Base-by-base conservation (phyloP, 2,888 invertebrate species). In the Lepidonotus clava region DNA sequence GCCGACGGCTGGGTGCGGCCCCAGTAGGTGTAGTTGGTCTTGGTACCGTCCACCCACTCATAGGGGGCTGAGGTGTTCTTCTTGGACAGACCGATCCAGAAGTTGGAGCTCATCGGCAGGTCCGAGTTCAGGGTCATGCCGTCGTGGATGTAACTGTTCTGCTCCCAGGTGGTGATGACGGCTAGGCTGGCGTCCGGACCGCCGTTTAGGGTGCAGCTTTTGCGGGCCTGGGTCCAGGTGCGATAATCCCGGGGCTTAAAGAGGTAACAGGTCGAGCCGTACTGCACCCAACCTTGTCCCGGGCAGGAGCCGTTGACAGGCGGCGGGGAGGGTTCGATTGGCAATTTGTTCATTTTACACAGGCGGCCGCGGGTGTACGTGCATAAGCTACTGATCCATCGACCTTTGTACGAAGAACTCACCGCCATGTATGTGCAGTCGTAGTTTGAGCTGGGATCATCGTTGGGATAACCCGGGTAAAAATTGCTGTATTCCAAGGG, bases 221-320 rank as follows among this genome's bases (percentile, higher is more conserved):
- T 32, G 21, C 53, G 28, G 21, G 88, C 88, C 67, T 83, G 40
- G 8, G 80, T 83, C 88, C 88, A 88, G 14, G 88, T 83, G 32
- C 32, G n/a, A 24, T 32, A 85, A 66, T 24, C 41, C 41, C 85
- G 80, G 4, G 87, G 86, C 36, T 66, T 76, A 71, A 85, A 88
- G n/a, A 87, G 71, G 56, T 87, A 87, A 61, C 88, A 88, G 83
- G 61, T 66, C 21, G 38, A 36, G 5, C 88, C 88, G 61, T 88
- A 87, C 4, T 56, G 66, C 28, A 36, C 34, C 88, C 88, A 88
- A 28, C 53, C 83, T 18, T 11, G 67, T 28, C 46, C 28, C n/a
- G 88, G 88, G 71, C 88, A 88, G 4, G 36, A 14, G 6, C 87
- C 88, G 14, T 84, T 61, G 14, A 85, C 28, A 6, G 67, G 14